Conservation (phyloP, 2,888 invertebrate genomes). For the Drosophila mettleri region DNA sequence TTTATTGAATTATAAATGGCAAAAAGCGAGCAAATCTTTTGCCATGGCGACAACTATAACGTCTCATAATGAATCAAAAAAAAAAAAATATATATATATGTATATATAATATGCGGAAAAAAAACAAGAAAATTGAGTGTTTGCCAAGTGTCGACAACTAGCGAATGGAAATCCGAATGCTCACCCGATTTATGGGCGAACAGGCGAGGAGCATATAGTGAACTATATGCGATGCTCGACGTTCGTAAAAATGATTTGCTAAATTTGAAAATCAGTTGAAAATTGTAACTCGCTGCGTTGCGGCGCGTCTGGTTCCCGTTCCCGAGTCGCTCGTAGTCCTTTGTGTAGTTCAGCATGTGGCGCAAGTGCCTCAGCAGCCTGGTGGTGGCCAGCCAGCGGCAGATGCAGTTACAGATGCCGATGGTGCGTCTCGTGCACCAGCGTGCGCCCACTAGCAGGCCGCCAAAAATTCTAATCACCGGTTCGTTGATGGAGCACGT, state of each 20-base stretch:
- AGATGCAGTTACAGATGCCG: constrained; percentile 31
- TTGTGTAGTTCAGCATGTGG: constrained; percentile 60
- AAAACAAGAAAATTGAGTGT: constrained; percentile 58
- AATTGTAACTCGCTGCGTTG: constrained; percentile 56
- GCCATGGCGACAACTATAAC: constrained; percentile 66
- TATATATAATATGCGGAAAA: no score
- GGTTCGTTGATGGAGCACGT: constrained; percentile 70
- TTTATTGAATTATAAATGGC: constrained; percentile 63
- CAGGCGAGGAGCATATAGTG: constrained; percentile 31
- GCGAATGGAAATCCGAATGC: constrained; percentile 49
- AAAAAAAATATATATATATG: no score
- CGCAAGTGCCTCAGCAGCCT: constrained; percentile 74
- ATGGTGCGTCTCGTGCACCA: constrained; percentile 50
- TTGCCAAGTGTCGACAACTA: constrained; percentile 60
- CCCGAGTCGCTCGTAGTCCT: not conserved
- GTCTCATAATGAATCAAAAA: constrained; percentile 43
- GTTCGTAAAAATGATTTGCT: constrained; percentile 62
- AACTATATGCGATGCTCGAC: constrained; percentile 29
- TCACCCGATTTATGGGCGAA: constrained; percentile 50
- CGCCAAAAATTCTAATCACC: constrained; percentile 84
- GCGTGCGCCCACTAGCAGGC: constrained; percentile 57
- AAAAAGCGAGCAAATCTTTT: constrained; percentile 49
- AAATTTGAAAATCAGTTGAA: constrained; percentile 76
- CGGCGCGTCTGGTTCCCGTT: constrained; percentile 24
- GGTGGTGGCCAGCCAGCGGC: constrained; percentile 51